phyloP scores from a whole-genome alignment of 2,113 vertebrate species.

The Capreolus pygargus region DNA sequence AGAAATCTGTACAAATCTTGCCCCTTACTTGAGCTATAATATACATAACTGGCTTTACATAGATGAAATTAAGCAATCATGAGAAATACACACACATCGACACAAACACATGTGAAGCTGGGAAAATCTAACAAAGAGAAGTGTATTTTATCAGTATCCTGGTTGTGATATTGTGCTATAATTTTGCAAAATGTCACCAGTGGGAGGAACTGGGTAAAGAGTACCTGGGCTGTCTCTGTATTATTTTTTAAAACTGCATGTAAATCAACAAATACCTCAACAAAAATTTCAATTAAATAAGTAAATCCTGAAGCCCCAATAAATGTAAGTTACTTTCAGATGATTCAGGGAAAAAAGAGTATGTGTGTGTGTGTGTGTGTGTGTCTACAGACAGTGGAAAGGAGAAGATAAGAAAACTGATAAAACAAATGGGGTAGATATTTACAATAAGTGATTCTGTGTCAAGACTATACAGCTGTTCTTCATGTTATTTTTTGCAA shows the following conservation, averaged over 20 bases:
- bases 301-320: not conserved
- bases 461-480: not conserved
- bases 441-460: not conserved
- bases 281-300: not conserved
- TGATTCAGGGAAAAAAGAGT: not conserved
- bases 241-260: not conserved
- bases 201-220: not conserved
- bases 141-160: not conserved
- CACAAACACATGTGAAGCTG: not conserved
- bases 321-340: not conserved
- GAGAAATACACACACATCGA: not conserved
- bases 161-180: not conserved
- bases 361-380: not conserved
- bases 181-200: not conserved
- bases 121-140: not conserved
- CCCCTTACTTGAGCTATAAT: not conserved
- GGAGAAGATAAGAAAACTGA: not conserved
- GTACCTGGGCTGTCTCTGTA: not conserved
- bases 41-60: not conserved
- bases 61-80: not conserved
- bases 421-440: not conserved
- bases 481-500: not conserved
- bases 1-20: not conserved
- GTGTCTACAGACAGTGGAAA: not conserved
- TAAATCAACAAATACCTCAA: slow-evolving; percentile 4